These are phyloP conservation scores for Lasiurus borealis DNA, from an alignment of 2,113 vertebrate species.

Conservation along the genomic window DNA sequence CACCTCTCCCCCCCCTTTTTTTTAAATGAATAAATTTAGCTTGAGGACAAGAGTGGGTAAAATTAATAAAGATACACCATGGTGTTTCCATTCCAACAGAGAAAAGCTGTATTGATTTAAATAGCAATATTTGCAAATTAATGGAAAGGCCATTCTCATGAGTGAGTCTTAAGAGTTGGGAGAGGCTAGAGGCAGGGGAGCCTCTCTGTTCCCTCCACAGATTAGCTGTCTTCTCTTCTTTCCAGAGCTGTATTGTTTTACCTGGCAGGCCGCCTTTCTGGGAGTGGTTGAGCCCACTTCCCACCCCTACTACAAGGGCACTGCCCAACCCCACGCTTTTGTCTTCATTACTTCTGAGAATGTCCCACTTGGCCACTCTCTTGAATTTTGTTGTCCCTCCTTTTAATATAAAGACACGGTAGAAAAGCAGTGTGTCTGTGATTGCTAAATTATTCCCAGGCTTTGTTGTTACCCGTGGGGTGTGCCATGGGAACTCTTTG, in stretches of 20 bases:
- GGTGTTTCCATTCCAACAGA: background rate
- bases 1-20: background rate
- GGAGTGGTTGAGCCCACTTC: background rate
- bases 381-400: background rate
- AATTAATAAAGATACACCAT: background rate
- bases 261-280: background rate
- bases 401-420: background rate
- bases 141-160: background rate
- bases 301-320: too few relatives aligned
- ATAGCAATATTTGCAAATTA: background rate
- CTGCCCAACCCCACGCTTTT: background rate
- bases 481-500: background rate
- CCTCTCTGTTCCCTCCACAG: background rate
- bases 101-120: background rate
- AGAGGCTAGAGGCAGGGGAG: background rate
- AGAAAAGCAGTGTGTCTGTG: accelerated
- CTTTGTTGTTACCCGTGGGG: background rate
- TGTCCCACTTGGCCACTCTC: background rate
- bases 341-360: background rate
- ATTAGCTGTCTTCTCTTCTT: background rate
- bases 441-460: background rate
- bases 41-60: background rate
- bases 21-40: background rate
- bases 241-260: background rate
- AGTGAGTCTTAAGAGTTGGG: background rate